phyloP scores from a whole-genome alignment of 2,797 vertebrate genomes.

The Linurgus olivaceus region DNA sequence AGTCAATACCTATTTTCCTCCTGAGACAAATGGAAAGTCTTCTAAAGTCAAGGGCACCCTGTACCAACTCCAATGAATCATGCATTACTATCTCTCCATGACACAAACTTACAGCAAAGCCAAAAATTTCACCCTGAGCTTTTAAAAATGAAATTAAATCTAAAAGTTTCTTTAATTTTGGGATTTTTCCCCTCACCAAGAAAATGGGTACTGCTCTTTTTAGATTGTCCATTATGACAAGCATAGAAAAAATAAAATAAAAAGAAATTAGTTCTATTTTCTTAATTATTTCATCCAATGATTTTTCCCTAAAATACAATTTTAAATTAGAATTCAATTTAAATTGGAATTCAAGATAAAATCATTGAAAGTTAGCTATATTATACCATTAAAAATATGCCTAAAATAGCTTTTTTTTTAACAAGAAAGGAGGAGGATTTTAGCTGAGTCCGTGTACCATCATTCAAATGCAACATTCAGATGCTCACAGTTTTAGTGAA shows the following conservation, averaged over 20 bases:
- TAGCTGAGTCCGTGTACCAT: not conserved
- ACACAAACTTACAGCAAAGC: not conserved
- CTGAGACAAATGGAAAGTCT: not conserved
- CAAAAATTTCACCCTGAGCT: not conserved
- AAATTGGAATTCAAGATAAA: not conserved
- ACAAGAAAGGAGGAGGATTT: not conserved
- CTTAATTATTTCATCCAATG: not conserved
- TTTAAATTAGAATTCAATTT: not conserved
- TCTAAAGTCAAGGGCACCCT: not conserved
- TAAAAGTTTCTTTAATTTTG: not conserved
- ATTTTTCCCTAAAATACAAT: not conserved
- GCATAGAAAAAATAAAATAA: not conserved
- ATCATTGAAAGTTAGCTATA: accelerated
- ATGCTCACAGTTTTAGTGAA: not conserved
- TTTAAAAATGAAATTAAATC: not conserved
- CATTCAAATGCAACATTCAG: not conserved
- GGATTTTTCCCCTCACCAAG: not conserved
- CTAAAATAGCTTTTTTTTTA: not conserved
- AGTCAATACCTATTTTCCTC: not conserved
- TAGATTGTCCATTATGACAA: not conserved
- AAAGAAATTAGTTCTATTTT: not conserved
- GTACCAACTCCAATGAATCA: not conserved
- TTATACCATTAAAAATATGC: not conserved
- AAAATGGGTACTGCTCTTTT: not conserved
- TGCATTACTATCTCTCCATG: not conserved